phyloP scores from a whole-genome alignment of 1,140 invertebrate genomes.

The Zaprionus ornatus region DNA sequence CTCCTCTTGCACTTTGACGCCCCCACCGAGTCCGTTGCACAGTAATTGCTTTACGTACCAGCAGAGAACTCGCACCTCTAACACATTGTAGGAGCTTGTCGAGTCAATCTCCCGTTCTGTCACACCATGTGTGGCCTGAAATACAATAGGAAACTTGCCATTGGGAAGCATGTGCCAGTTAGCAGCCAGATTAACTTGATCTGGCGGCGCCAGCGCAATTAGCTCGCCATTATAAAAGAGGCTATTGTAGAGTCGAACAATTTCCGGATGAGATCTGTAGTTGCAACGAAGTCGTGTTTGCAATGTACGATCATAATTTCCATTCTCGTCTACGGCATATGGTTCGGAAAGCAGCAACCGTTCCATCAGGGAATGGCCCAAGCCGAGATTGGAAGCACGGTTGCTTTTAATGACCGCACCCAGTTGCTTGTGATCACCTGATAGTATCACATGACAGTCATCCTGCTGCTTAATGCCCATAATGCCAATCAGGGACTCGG shows the following conservation, averaged over 20 bases:
- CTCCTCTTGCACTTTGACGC: slow-evolving; percentile 83
- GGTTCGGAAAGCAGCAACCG: slow-evolving; percentile 84
- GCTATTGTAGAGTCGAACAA: slow-evolving; percentile 87
- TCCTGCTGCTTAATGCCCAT: too few relatives aligned
- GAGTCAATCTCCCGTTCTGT: slow-evolving; percentile 34
- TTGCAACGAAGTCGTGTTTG: slow-evolving; percentile 88
- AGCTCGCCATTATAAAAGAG: slow-evolving; percentile 88
- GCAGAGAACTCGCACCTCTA: slow-evolving; percentile 87
- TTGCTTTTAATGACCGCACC: slow-evolving; percentile 89
- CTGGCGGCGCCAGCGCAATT: slow-evolving; percentile 65
- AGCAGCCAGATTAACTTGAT: slow-evolving; percentile 54
- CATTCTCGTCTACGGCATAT: slow-evolving; percentile 84
- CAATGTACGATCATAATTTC: slow-evolving; percentile 85
- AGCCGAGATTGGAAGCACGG: slow-evolving; percentile 83
- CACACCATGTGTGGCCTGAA: slow-evolving; percentile 86
- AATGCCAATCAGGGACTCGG: too few relatives aligned
- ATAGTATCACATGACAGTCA: too few relatives aligned
- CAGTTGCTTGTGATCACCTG: too few relatives aligned
- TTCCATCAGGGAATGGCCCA: slow-evolving; percentile 86
- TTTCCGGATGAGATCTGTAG: slow-evolving; percentile 87
- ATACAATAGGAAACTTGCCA: slow-evolving; percentile 86
- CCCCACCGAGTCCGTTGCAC: slow-evolving; percentile 53
- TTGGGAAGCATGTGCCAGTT: slow-evolving; percentile 81
- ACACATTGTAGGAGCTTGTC: slow-evolving; percentile 55
- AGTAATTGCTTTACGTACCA: slow-evolving; percentile 84